These are phyloP conservation scores for Eira barbara DNA, from an alignment of 2,113 vertebrate genomes.

Conservation along the genomic window DNA sequence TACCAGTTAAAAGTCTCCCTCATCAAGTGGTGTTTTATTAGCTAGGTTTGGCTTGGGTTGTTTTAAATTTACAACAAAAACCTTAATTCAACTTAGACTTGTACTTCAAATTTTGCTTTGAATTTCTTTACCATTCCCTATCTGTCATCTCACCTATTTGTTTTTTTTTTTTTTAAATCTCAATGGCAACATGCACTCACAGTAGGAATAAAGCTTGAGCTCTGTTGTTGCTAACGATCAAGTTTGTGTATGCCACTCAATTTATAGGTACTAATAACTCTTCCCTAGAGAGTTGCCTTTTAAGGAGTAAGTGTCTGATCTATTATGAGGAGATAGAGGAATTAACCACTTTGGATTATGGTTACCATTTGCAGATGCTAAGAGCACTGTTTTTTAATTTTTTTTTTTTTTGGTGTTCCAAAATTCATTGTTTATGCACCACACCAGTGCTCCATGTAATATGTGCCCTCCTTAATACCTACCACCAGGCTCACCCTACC, in stretches of 20 bases:
- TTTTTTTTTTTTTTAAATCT: constrained; percentile 56
- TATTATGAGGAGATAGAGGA: constrained; percentile 68
- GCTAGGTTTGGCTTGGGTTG: constrained; percentile 49
- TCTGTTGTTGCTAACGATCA: constrained; percentile 70
- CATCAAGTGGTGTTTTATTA: constrained; percentile 51
- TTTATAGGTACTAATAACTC: constrained; percentile 77
- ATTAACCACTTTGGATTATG: constrained; percentile 59
- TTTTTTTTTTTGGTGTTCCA: no score
- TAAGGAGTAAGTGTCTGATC: constrained; percentile 72
- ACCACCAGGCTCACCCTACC: no score
- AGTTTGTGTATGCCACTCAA: constrained; percentile 71
- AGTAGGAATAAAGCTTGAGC: constrained; percentile 65
- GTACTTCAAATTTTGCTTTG: constrained; percentile 54
- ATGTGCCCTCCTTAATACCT: no score
- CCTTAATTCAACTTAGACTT: constrained; percentile 35
- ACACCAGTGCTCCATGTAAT: no score
- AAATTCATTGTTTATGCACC: no score
- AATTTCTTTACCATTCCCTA: constrained; percentile 59
- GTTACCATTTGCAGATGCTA: constrained; percentile 64
- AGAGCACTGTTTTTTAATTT: not conserved
- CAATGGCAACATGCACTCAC: constrained; percentile 44
- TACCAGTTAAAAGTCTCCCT: constrained; percentile 65
- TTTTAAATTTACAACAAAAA: constrained; percentile 61
- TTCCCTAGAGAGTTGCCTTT: constrained; percentile 79
- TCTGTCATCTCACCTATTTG: constrained; percentile 56